phyloP scores from a whole-genome alignment of 92 coral and sea anemone species.

The Porites cylindrica region DNA sequence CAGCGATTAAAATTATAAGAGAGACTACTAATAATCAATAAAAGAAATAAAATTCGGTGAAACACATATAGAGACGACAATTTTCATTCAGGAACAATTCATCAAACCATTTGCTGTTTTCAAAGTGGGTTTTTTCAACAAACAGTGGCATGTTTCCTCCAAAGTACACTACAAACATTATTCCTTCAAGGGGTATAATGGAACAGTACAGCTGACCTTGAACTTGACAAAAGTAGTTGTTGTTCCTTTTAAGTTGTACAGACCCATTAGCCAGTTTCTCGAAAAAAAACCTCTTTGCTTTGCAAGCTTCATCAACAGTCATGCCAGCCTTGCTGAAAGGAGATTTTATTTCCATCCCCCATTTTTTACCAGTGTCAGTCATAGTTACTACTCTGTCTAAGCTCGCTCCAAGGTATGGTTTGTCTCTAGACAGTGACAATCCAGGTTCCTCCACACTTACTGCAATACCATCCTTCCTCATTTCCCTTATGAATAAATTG shows the following conservation, averaged over 20 bases:
- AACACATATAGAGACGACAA: too few species aligned
- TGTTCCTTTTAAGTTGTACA: conserved; percentile 42
- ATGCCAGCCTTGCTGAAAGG: conserved; percentile 72
- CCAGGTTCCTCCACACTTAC: conserved; percentile 62
- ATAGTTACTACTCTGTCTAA: conserved; percentile 49
- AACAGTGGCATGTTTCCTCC: conserved; percentile 50
- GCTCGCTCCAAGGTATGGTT: conserved; percentile 59
- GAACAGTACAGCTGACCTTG: conserved; percentile 57
- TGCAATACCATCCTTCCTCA: conserved; percentile 18
- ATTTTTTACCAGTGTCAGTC: conserved; percentile 43
- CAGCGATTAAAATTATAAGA: too few species aligned
- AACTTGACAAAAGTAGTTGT: conserved; percentile 49
- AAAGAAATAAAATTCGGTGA: too few species aligned
- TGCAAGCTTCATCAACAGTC: conserved; percentile 58
- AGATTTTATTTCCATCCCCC: conserved; percentile 66
- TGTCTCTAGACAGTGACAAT: conserved; percentile 54
- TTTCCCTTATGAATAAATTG: conserved; percentile 28
- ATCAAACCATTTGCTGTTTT: conserved; percentile 43
- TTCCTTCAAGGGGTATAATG: conserved; percentile 36
- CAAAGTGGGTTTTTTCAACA: conserved; percentile 38
- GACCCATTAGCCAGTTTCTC: conserved; percentile 48
- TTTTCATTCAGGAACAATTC: neutral
- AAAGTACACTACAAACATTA: conserved; percentile 44
- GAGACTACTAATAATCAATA: too few species aligned
- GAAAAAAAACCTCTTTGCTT: conserved; percentile 32